phyloP scores from a whole-genome alignment of 2,888 invertebrate genomes.

The Diabrotica balteata region DNA sequence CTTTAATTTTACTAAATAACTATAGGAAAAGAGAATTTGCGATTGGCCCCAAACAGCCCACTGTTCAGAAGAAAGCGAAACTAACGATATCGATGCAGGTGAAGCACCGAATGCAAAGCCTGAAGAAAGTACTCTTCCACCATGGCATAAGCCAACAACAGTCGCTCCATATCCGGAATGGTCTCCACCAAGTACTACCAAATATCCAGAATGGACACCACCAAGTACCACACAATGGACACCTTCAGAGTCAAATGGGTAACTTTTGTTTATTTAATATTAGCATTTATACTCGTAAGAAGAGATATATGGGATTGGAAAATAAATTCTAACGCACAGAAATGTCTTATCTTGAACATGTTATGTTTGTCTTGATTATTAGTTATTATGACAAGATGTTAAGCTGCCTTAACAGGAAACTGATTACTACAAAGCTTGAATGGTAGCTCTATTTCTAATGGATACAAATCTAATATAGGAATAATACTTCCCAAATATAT shows the following conservation, averaged over 20 bases:
- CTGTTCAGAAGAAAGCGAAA: conserved; percentile 58
- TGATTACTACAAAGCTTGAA: too few relatives aligned
- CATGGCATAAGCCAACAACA: conserved; percentile 32
- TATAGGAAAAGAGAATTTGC: conserved; percentile 68
- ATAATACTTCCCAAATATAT: too few relatives aligned
- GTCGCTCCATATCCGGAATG: conserved; percentile 30
- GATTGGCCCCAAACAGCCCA: conserved; percentile 76
- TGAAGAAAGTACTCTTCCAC: conserved; percentile 22
- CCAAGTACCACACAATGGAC: conserved; percentile 38
- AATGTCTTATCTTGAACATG: too few relatives aligned
- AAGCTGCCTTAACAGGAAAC: too few relatives aligned
- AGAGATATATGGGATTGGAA: too few relatives aligned
- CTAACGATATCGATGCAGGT: conserved; percentile 31
- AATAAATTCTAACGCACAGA: too few relatives aligned
- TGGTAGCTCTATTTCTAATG: too few relatives aligned
- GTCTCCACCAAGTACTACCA: conserved; percentile 42
- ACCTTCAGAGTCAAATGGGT: conserved; percentile 21
- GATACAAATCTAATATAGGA: too few relatives aligned
- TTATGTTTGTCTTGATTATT: too few relatives aligned
- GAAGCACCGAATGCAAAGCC: conserved; percentile 17
- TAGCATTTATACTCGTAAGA: too few relatives aligned
- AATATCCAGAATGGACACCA: conserved; percentile 19
- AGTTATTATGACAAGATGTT: too few relatives aligned
- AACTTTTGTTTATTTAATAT: not conserved
- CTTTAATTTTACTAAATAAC: too few relatives aligned